Conservation (phyloP, 1,140 invertebrate species). For the Zelostemma sp. region DNA sequence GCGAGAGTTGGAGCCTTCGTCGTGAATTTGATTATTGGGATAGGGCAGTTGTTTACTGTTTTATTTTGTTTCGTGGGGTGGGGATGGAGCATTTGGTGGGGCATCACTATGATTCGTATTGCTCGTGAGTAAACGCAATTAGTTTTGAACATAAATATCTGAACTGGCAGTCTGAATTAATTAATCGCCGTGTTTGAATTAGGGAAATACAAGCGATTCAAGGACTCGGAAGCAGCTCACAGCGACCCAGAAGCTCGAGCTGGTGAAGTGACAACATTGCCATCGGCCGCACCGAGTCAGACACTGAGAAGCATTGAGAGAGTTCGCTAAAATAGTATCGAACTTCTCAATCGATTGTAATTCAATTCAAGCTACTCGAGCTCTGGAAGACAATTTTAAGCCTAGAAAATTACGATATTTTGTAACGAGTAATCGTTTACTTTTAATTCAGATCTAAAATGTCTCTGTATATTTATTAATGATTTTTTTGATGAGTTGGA, state of each 20-base stretch:
- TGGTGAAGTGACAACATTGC: slow-evolving; percentile 49
- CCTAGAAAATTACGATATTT: slow-evolving; percentile 27
- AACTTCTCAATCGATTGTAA: slow-evolving; percentile 9
- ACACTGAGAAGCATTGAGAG: slow-evolving; percentile 57
- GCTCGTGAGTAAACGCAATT: slow-evolving; percentile 73
- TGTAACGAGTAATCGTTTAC: slow-evolving; percentile 17
- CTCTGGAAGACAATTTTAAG: slow-evolving; percentile 20
- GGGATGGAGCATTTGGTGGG: slow-evolving; percentile 98
- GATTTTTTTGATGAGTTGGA: too few relatives aligned
- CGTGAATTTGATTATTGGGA: slow-evolving; percentile 87
- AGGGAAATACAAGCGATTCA: slow-evolving; percentile 67
- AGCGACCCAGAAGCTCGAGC: slow-evolving; percentile 57
- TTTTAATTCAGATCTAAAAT: too few relatives aligned
- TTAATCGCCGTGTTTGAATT: too few relatives aligned
- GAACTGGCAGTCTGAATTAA: too few relatives aligned
- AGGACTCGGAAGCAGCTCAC: slow-evolving; percentile 59
- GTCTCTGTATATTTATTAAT: too few relatives aligned
- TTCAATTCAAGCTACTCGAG: slow-evolving; percentile 25
- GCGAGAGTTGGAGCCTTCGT: slow-evolving; percentile 82
- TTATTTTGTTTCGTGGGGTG: slow-evolving; percentile 95
- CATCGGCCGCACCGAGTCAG: slow-evolving; percentile 60
- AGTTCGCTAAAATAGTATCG: slow-evolving; percentile 49
- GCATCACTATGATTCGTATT: slow-evolving; percentile 86
- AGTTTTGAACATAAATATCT: background rate
- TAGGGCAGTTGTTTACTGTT: slow-evolving; percentile 91